These are phyloP conservation scores for Scyliorhinus canicula DNA, from an alignment of 2,797 vertebrate species.

Conservation along the genomic window DNA sequence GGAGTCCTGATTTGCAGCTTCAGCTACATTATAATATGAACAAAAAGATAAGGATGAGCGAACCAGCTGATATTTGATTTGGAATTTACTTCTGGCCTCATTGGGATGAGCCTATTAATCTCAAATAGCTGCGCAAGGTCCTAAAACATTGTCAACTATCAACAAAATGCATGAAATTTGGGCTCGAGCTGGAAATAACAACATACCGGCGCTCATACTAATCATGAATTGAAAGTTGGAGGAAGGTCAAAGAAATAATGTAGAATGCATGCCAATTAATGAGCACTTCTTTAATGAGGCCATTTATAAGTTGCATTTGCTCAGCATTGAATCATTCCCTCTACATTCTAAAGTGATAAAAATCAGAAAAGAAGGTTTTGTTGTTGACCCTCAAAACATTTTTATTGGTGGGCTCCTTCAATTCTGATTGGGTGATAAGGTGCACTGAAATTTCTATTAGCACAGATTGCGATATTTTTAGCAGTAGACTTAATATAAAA, in stretches of 20 bases:
- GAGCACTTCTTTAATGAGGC: background rate
- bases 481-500: background rate
- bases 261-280: background rate
- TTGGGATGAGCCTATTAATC: constrained; percentile 20
- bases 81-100: constrained; percentile 21
- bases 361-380: background rate
- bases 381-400: background rate
- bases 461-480: background rate
- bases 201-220: background rate
- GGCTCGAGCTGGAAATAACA: background rate
- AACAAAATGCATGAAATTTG: background rate
- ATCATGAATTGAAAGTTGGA: background rate
- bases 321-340: background rate
- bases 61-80: constrained; percentile 32
- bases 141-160: background rate
- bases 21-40: constrained; percentile 31
- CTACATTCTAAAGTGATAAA: background rate
- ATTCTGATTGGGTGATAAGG: background rate
- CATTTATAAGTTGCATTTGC: background rate
- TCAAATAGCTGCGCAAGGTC: constrained; percentile 9
- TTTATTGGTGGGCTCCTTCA: background rate
- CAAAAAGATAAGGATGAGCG: constrained; percentile 38
- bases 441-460: background rate
- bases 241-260: constrained; percentile 10
- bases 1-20: constrained; percentile 36